A percentile compares a stretch with the other conserved stretches of the same genome.
phyloP scores from a whole-genome alignment of 2,113 vertebrate species.

The Hassar affinis region DNA sequence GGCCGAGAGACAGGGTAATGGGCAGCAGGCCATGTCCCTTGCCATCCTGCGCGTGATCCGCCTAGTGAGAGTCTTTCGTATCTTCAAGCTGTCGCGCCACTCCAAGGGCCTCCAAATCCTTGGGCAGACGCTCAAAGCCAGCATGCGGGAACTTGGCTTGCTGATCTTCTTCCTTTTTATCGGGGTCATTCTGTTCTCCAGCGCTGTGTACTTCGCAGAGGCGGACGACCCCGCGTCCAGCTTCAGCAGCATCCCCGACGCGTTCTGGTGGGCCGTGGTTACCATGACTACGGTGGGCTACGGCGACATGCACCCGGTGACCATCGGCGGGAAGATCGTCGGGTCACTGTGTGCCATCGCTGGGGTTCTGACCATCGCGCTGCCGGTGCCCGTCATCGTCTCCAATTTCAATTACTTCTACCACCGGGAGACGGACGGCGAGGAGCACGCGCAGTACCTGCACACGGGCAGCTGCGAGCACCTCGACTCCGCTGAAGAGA shows the following conservation, averaged over 20 bases:
- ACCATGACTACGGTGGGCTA: slow-evolving; percentile 99
- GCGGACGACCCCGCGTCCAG: slow-evolving; percentile 92
- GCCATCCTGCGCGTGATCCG: slow-evolving; percentile 95
- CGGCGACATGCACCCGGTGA: slow-evolving; percentile 96
- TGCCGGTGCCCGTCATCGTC: slow-evolving; percentile 95
- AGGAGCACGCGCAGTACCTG: slow-evolving; percentile 89
- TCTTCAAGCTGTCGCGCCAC: slow-evolving; percentile 96
- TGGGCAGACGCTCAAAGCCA: slow-evolving; percentile 94
- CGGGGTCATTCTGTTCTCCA: slow-evolving; percentile 95
- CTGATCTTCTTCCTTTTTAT: slow-evolving; percentile 98
- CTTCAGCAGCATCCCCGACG: slow-evolving; percentile 95
- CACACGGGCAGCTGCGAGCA: slow-evolving; percentile 88
- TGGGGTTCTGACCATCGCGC: slow-evolving; percentile 92
- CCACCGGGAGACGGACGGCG: slow-evolving; percentile 93
- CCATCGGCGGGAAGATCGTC: slow-evolving; percentile 96
- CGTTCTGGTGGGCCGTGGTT: slow-evolving; percentile 99
- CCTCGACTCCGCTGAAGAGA: slow-evolving; percentile 81
- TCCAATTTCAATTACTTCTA: slow-evolving; percentile 99
- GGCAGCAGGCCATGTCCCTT: slow-evolving; percentile 96
- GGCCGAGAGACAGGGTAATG: slow-evolving; percentile 85
- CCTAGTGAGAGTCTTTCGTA: slow-evolving; percentile 92
- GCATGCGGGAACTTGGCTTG: slow-evolving; percentile 92
- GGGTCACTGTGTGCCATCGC: slow-evolving; percentile 95
- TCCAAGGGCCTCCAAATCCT: slow-evolving; percentile 97
- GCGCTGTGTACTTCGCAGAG: slow-evolving; percentile 94